These are phyloP conservation scores for Passerina amoena DNA, from an alignment of 2,113 vertebrate species.

Conservation along the genomic window DNA sequence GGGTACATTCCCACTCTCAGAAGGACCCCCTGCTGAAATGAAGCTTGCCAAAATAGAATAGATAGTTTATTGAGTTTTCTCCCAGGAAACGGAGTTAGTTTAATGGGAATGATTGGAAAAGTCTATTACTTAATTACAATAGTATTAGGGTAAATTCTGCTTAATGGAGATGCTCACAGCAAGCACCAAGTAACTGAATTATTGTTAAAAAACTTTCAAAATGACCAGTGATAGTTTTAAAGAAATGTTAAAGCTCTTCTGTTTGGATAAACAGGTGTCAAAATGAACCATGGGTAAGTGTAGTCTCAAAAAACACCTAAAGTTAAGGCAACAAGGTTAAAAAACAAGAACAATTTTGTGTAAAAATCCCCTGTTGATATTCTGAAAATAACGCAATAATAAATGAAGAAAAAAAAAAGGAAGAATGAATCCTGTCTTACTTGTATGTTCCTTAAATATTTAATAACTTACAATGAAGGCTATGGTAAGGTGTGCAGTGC, in stretches of 20 bases:
- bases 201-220: not conserved
- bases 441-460: not conserved
- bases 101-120: not conserved
- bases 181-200: not conserved
- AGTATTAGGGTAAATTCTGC: not conserved
- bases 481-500: not conserved
- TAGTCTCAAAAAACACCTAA: not conserved
- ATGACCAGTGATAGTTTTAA: not conserved
- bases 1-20: not conserved
- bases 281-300: not conserved
- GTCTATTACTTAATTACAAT: constrained; percentile 5
- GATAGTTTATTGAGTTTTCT: not conserved
- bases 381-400: not conserved
- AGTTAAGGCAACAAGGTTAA: not conserved
- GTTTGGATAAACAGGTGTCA: not conserved
- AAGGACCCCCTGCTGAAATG: not conserved
- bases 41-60: constrained; percentile 3
- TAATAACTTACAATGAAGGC: not conserved
- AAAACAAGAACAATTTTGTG: not conserved
- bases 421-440: not conserved
- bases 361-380: not conserved
- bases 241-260: not conserved
- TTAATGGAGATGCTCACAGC: not conserved
- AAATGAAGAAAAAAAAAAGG: not conserved
- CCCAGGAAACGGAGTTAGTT: not conserved